phyloP scores from a whole-genome alignment of 2,888 invertebrate species.

The Coleophora deauratella region DNA sequence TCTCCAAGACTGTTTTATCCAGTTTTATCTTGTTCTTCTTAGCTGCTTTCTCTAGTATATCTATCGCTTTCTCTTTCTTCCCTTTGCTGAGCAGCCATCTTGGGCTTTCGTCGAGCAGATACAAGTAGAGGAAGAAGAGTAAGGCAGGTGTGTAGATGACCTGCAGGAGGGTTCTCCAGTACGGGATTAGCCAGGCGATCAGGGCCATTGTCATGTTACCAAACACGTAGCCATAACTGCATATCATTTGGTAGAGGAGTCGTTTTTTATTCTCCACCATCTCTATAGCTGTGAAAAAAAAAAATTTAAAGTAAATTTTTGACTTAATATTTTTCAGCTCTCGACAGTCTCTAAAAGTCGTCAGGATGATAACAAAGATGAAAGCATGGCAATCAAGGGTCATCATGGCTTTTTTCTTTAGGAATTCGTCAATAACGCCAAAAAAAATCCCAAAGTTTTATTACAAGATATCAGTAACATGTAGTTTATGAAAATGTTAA shows the following conservation, averaged over 20 bases:
- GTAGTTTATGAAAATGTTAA: no score
- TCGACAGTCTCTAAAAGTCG: no score
- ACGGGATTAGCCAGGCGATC: conserved; percentile 56
- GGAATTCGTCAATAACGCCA: no score
- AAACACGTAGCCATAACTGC: conserved; percentile 32
- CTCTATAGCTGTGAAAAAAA: conserved; percentile 43
- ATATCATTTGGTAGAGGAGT: conserved; percentile 35
- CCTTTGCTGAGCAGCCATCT: conserved; percentile 86
- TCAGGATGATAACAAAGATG: no score
- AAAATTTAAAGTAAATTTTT: no score
- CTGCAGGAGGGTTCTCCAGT: conserved; percentile 80
- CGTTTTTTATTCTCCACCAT: conserved; percentile 44
- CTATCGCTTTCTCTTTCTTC: conserved; percentile 75
- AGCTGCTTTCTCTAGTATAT: conserved; percentile 76
- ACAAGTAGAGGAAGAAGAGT: conserved; percentile 77
- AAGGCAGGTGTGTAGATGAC: conserved; percentile 80
- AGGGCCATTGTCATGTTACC: conserved; percentile 36
- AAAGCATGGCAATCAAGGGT: no score
- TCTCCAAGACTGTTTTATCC: conserved; percentile 35
- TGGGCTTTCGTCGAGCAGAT: conserved; percentile 82
- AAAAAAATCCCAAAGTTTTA: no score
- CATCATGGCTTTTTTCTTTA: no score
- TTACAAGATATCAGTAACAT: no score
- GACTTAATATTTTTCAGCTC: no score
- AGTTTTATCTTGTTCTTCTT: conserved; percentile 46